phyloP scores from a whole-genome alignment of 37 sponge, comb jelly and placozoan genomes.

The Halichondria panicea region DNA sequence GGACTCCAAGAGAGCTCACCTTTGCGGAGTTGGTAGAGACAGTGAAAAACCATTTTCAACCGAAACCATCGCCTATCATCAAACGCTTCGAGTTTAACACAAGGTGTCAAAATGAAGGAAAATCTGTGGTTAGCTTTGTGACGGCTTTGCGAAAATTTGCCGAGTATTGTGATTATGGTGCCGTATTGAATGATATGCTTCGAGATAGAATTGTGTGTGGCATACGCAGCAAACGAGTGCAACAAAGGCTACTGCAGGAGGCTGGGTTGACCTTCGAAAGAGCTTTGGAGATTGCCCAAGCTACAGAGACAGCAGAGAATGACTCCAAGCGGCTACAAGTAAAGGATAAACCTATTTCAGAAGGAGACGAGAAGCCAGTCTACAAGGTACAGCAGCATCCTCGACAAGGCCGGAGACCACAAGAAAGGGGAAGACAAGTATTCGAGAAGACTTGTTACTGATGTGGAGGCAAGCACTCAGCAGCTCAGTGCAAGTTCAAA shows the following conservation, averaged over 20 bases:
- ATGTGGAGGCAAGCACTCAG: constrained; percentile 36
- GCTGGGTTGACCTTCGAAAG: constrained; percentile 21
- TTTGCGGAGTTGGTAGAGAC: constrained; percentile 16
- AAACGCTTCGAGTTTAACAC: constrained; percentile 42
- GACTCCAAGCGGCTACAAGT: constrained; percentile 1
- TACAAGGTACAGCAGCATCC: too few relatives aligned
- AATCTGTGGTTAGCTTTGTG: constrained; percentile 23
- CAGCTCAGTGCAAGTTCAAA: constrained; percentile 14
- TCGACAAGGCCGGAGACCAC: too few relatives aligned
- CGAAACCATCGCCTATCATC: constrained; percentile 30
- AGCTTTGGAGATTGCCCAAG: constrained; percentile 34
- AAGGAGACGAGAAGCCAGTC: too few relatives aligned
- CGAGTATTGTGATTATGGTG: constrained; percentile 30
- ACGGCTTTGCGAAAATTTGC: constrained; percentile 30
- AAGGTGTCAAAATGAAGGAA: constrained; percentile 1
- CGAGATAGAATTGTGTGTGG: constrained; percentile 50
- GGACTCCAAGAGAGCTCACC: too few relatives aligned
- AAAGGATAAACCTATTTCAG: too few relatives aligned
- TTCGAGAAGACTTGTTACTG: constrained; percentile 42
- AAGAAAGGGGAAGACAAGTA: too few relatives aligned
- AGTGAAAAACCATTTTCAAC: constrained; percentile 21
- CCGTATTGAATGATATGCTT: constrained; percentile 41
- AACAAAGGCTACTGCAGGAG: constrained; percentile 34
- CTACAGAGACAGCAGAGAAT: constrained; percentile 35
- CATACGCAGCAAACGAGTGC: constrained; percentile 3